Conservation (phyloP, 2,113 vertebrate genomes). For the Saccopteryx leptura region DNA sequence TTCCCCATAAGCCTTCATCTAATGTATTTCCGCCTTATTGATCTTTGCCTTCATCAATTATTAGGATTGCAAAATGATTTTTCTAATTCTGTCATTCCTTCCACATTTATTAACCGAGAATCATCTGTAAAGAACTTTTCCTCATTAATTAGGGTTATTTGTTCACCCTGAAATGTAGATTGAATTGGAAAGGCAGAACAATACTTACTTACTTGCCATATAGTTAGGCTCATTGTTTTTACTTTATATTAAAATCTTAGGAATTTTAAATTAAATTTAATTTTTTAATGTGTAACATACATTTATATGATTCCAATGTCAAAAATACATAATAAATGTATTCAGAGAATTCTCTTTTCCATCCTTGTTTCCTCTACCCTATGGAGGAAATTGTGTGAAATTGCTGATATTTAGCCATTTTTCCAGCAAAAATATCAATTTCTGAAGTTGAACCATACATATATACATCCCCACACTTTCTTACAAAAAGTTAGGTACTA, state of each 20-base stretch:
- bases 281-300: not conserved
- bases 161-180: not conserved
- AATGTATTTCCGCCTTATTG: not conserved
- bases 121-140: constrained; percentile 26
- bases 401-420: not conserved
- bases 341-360: not conserved
- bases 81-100: constrained; percentile 28
- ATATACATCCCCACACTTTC: not conserved
- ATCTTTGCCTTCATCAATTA: not conserved
- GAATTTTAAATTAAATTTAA: constrained; percentile 38
- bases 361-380: not conserved
- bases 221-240: not conserved
- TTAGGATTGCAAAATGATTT: constrained; percentile 29
- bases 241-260: constrained; percentile 7
- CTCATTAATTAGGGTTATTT: not conserved
- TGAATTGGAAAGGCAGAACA: not conserved
- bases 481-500: not conserved
- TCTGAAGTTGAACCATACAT: not conserved
- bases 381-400: not conserved
- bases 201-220: not conserved
- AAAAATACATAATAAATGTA: not conserved
- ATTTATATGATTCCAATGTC: not conserved
- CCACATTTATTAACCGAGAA: not conserved
- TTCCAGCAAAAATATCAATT: not conserved
- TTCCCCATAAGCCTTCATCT: not conserved